phyloP scores from a whole-genome alignment of 2,888 invertebrate genomes.

The Andrena camellia region DNA sequence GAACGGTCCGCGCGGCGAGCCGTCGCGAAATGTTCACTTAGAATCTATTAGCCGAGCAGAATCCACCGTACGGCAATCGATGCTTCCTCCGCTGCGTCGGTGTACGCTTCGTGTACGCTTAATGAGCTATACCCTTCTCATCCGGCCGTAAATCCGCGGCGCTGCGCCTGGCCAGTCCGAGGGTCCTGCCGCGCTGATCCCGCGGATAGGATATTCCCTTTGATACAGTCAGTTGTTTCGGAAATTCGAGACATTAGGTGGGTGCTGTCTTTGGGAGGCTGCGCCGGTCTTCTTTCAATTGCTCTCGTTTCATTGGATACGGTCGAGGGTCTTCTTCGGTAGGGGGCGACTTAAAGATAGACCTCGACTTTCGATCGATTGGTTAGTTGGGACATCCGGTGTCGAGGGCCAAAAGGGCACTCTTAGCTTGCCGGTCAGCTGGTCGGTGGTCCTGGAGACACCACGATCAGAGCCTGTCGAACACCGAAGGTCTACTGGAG shows the following conservation, averaged over 20 bases:
- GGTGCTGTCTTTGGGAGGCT: background rate
- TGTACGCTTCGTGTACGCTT: slow-evolving; percentile 22
- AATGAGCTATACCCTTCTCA: slow-evolving; percentile 34
- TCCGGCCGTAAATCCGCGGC: slow-evolving; percentile 7
- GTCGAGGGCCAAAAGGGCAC: slow-evolving; percentile 46
- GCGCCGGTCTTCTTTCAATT: too few species aligned
- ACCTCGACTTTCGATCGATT: too few species aligned
- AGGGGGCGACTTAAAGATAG: too few species aligned
- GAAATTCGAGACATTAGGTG: background rate
- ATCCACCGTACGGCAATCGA: slow-evolving; percentile 25
- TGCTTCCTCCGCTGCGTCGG: slow-evolving; percentile 27
- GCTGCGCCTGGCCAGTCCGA: background rate
- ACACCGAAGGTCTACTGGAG: slow-evolving; percentile 40
- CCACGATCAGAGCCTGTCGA: background rate
- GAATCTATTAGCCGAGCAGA: slow-evolving; percentile 40
- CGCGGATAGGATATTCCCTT: slow-evolving; percentile 12
- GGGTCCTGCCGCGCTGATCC: slow-evolving; percentile 12
- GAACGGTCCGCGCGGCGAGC: background rate
- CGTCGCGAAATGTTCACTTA: slow-evolving; percentile 21
- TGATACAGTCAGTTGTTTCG: slow-evolving; percentile 7
- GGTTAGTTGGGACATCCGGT: slow-evolving; percentile 37
- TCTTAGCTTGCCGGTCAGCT: slow-evolving; percentile 19
- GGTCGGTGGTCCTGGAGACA: slow-evolving; percentile 20
- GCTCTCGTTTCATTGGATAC: too few species aligned
- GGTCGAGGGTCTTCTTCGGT: too few species aligned